phyloP scores from a whole-genome alignment of 1,140 invertebrate genomes.

The Lepidotrigona ventralis region DNA sequence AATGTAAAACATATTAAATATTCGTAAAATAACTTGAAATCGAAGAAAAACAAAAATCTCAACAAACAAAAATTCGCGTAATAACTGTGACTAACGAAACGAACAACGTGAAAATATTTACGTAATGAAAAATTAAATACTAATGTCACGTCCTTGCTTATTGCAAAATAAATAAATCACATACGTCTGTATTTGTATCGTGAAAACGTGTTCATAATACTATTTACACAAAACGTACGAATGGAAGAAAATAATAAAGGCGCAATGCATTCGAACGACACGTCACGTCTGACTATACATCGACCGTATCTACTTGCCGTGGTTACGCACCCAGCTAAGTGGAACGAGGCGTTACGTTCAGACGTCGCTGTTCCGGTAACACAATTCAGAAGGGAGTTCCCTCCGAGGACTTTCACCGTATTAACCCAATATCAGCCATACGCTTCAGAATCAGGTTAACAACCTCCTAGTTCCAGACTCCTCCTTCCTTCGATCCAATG shows the following conservation, averaged over 20 bases:
- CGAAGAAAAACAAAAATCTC: no score
- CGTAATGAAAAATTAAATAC: background rate
- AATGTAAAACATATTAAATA: no score
- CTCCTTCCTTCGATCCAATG: conserved; percentile 6
- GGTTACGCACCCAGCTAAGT: conserved; percentile 58
- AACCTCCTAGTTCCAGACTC: conserved; percentile 42
- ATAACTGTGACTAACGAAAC: no score
- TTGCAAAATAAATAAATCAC: no score
- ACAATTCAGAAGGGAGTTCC: conserved; percentile 63
- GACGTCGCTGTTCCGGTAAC: conserved; percentile 63
- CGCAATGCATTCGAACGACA: conserved; percentile 22
- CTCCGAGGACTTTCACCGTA: conserved; percentile 64
- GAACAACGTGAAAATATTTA: background rate
- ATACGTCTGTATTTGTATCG: no score
- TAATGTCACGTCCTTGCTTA: background rate
- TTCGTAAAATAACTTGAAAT: no score
- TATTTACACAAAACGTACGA: background rate
- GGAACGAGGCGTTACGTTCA: conserved; percentile 63
- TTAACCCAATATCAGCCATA: conserved; percentile 65
- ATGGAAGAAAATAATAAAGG: conserved; percentile 29
- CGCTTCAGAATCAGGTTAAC: conserved; percentile 60
- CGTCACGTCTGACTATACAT: conserved; percentile 48
- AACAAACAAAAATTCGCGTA: no score
- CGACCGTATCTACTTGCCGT: conserved; percentile 58
- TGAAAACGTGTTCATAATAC: background rate